Evolutionary conservation across 2,113 vertebrate genomes (phyloP).

Genomic region (Lasiurus cinereus): DNA sequence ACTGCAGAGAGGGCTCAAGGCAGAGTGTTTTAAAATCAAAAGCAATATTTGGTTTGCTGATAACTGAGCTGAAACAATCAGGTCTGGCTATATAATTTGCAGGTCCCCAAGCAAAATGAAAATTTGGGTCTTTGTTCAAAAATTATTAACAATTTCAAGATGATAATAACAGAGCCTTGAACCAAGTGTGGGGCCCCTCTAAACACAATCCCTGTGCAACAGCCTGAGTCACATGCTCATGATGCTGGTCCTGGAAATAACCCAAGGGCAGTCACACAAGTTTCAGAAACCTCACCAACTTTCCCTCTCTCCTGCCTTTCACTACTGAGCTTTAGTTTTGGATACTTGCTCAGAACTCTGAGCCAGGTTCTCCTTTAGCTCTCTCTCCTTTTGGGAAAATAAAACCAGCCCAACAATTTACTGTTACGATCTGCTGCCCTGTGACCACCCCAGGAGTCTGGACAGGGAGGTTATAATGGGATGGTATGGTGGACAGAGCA

Average conservation of each 20-base stretch:
- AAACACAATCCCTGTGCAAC: neutral
- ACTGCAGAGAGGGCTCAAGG: neutral
- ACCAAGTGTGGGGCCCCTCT: neutral
- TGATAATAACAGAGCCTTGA: neutral
- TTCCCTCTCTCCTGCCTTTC: neutral
- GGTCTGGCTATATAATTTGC: neutral
- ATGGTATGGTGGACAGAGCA: neutral
- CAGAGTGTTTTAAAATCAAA: conserved; percentile 36
- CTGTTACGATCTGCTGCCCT: neutral
- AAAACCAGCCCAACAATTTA: neutral
- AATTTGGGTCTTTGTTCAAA: neutral
- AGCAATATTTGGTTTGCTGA: conserved; percentile 24
- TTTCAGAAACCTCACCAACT: neutral
- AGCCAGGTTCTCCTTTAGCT: neutral
- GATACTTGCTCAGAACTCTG: neutral
- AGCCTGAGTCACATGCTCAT: neutral
- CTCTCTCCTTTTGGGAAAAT: neutral
- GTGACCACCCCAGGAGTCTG: neutral
- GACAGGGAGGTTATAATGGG: neutral
- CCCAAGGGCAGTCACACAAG: neutral
- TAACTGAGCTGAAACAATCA: conserved; percentile 27
- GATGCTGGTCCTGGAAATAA: neutral
- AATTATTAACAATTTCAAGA: conserved; percentile 25
- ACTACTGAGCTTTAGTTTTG: neutral
- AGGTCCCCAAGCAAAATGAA: neutral